Percentiles rank a stretch among this genome's conserved stretches.
Evolutionary conservation across 2,888 invertebrate genomes (phyloP).

Genomic region (Drosophila anceps): DNA sequence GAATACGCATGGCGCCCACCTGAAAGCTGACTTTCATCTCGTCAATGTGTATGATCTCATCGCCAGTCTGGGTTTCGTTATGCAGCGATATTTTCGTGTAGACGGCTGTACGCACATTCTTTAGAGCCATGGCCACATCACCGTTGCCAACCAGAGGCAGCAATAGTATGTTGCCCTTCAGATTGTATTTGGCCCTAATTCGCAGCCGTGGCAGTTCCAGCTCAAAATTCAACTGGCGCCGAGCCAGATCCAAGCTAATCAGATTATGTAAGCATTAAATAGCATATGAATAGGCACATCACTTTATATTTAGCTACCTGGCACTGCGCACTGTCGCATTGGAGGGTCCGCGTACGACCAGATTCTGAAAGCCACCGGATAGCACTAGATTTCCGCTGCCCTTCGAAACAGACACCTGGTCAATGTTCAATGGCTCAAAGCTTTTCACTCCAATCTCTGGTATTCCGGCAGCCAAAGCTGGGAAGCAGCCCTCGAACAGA

Average conservation of each 20-base stretch:
- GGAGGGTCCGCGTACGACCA: slow-evolving; percentile 87
- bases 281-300: neutral
- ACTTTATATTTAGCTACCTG: slow-evolving; percentile 59
- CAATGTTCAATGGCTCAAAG: slow-evolving; percentile 87
- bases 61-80: slow-evolving; percentile 83
- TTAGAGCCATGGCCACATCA: slow-evolving; percentile 86
- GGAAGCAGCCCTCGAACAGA: slow-evolving; percentile 87
- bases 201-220: slow-evolving; percentile 86
- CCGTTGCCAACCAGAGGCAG: slow-evolving; percentile 87
- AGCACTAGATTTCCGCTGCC: slow-evolving; percentile 87
- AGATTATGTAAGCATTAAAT: neutral
- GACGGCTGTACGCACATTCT: slow-evolving; percentile 87
- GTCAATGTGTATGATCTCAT: slow-evolving; percentile 86
- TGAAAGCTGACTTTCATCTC: slow-evolving; percentile 87
- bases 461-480: slow-evolving; percentile 87
- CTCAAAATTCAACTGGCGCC: slow-evolving; percentile 86
- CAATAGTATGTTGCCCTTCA: slow-evolving; percentile 87
- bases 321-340: slow-evolving; percentile 86
- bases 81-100: slow-evolving; percentile 86
- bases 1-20: slow-evolving; percentile 86
- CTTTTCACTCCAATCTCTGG: slow-evolving; percentile 87
- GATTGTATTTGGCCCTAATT: slow-evolving; percentile 87
- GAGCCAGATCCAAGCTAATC: slow-evolving; percentile 86
- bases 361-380: slow-evolving; percentile 87
- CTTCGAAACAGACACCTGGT: slow-evolving; percentile 87